Conservation (phyloP, 2,797 vertebrate species). For the Tiaroga cobitis region DNA sequence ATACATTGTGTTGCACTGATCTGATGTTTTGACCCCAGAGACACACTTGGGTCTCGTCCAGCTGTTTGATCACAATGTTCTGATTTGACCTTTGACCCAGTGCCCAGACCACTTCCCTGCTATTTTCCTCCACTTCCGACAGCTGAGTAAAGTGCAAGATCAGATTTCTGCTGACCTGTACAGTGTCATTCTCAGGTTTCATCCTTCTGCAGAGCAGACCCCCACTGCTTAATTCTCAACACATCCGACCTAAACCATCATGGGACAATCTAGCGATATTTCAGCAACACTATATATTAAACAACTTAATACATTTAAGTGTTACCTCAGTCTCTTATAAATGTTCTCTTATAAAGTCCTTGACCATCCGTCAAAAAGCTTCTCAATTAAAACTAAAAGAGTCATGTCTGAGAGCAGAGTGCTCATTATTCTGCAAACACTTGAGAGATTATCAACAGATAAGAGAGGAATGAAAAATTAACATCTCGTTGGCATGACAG, state of each 20-base stretch:
- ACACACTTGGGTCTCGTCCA: conserved; percentile 48
- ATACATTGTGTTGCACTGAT: no score
- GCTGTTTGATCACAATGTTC: conserved; percentile 58
- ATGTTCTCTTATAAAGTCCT: conserved; percentile 12
- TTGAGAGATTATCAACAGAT: conserved; percentile 10
- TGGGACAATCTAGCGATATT: neutral
- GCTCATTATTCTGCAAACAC: conserved; percentile 22
- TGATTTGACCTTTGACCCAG: conserved; percentile 63
- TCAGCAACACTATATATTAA: neutral
- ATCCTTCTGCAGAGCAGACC: neutral
- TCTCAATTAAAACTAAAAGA: conserved; percentile 29
- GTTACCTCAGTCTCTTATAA: neutral
- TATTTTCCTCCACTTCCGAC: conserved; percentile 65
- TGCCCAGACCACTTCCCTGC: conserved; percentile 60
- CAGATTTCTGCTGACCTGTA: conserved; percentile 55
- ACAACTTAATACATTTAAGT: neutral
- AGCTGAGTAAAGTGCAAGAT: conserved; percentile 57
- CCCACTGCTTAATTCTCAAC: neutral
- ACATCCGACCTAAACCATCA: neutral
- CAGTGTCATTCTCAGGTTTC: neutral
- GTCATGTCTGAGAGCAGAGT: conserved; percentile 1
- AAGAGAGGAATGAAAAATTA: conserved; percentile 14
- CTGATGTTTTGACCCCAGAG: no score
- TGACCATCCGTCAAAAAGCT: conserved; percentile 26
- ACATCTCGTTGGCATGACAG: neutral